A percentile compares a stretch with the other conserved stretches of the same genome.
These are phyloP conservation scores for Chanos chanos DNA, from an alignment of 2,797 vertebrate species.

Conservation along the genomic window DNA sequence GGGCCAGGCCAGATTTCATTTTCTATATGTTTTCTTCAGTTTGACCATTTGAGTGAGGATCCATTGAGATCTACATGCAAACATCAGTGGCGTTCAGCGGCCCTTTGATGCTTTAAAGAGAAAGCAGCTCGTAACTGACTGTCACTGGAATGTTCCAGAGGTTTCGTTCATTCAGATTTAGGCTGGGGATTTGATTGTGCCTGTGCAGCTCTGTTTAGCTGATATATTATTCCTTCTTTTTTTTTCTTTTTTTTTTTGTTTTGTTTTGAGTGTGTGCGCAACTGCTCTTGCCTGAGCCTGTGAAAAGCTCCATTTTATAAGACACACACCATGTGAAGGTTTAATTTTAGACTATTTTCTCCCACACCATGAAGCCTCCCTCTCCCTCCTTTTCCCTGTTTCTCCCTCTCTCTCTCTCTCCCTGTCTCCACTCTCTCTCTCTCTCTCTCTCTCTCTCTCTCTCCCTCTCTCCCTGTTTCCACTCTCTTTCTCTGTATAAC, in stretches of 20 bases:
- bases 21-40: too few species aligned
- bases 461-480: constrained; percentile 7
- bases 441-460: constrained; percentile 4
- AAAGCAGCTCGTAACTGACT: too few species aligned
- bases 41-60: too few species aligned
- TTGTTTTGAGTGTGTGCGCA: too few species aligned
- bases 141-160: too few species aligned
- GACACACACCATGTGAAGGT: constrained; percentile 48
- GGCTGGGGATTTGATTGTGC: constrained; percentile 5
- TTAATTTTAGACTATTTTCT: constrained; percentile 59
- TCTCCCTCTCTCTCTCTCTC: neutral
- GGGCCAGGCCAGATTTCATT: too few species aligned
- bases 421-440: neutral
- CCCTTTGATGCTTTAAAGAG: too few species aligned
- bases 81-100: too few species aligned
- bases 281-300: constrained; percentile 17
- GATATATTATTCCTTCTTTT: constrained; percentile 50
- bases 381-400: neutral
- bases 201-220: constrained; percentile 42
- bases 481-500: too few species aligned
- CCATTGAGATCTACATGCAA: too few species aligned
- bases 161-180: too few species aligned
- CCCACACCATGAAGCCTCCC: constrained; percentile 44
- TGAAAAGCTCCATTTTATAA: constrained; percentile 47
- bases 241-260: constrained; percentile 44